Percentiles rank a stretch among this genome's conserved stretches.
Evolutionary conservation across 2,888 invertebrate genomes (phyloP).

Genomic region (Neoscelio sp.): DNA sequence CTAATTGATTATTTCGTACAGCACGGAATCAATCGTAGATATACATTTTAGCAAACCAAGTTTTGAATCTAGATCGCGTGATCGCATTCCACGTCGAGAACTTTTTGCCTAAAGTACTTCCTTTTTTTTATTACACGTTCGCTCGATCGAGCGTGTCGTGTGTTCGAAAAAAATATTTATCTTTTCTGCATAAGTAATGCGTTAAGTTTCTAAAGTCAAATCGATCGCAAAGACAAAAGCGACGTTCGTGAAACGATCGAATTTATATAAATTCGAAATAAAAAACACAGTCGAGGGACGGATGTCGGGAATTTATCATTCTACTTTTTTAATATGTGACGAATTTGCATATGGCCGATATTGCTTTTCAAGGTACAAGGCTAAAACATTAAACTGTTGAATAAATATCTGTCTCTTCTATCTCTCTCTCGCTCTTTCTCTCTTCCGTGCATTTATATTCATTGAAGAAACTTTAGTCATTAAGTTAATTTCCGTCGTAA

Average conservation of each 20-base stretch:
- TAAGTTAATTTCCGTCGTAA: too few species aligned
- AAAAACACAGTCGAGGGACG: too few species aligned
- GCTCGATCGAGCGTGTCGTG: background rate
- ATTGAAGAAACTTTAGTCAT: slow-evolving; percentile 3
- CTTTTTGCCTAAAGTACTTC: background rate
- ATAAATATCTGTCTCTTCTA: slow-evolving; percentile 5
- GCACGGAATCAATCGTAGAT: slow-evolving; percentile 1
- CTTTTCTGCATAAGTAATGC: background rate
- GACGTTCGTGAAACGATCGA: too few species aligned
- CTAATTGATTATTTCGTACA: slow-evolving; percentile 4
- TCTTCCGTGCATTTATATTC: background rate
- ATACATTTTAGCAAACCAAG: background rate
- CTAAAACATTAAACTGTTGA: slow-evolving; percentile 1
- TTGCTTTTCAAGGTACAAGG: slow-evolving; percentile 14
- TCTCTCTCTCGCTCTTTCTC: too few species aligned
- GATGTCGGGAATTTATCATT: too few species aligned
- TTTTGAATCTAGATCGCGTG: slow-evolving; percentile 30
- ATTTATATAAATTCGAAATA: too few species aligned
- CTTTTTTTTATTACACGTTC: background rate
- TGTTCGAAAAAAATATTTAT: background rate
- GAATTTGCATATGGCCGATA: too few species aligned
- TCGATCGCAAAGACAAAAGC: too few species aligned
- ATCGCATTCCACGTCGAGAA: slow-evolving; percentile 4
- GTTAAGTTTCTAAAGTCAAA: too few species aligned
- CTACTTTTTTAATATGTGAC: too few species aligned